These are phyloP conservation scores for Henicopernis longicauda DNA, from an alignment of 2,113 vertebrate species.

Conservation along the genomic window DNA sequence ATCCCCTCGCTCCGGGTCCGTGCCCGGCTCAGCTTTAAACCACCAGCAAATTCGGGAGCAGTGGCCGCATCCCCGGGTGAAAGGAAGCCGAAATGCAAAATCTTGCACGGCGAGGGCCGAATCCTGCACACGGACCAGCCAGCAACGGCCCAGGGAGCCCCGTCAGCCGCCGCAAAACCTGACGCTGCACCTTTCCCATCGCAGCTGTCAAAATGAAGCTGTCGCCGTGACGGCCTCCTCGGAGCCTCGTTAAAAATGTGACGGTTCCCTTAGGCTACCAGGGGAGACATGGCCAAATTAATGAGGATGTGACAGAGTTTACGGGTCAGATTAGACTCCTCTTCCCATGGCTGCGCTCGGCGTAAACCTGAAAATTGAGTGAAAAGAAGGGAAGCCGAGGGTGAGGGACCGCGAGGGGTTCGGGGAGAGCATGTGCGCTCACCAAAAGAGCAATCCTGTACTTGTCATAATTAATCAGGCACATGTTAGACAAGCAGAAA, in stretches of 20 bases:
- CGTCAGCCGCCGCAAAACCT: background rate
- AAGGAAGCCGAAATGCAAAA: accelerated
- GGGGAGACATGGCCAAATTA: constrained; percentile 39
- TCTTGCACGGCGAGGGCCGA: accelerated
- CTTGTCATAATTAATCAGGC: constrained; percentile 50
- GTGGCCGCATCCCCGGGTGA: accelerated
- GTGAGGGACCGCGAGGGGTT: background rate
- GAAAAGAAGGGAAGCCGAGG: background rate
- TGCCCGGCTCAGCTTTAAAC: background rate
- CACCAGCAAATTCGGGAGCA: accelerated
- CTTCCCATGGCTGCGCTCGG: background rate
- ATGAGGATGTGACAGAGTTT: constrained; percentile 49
- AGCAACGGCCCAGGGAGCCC: accelerated
- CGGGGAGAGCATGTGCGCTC: background rate
- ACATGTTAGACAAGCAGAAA: background rate
- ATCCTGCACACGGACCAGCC: accelerated
- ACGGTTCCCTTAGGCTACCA: constrained; percentile 38
- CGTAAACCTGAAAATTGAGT: background rate
- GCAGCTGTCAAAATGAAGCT: constrained; percentile 49
- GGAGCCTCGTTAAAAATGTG: constrained; percentile 46
- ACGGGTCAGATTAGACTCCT: background rate
- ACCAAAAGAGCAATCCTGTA: constrained; percentile 62
- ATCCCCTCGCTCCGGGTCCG: accelerated
- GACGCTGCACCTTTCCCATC: constrained; percentile 20
- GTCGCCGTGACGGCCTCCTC: background rate